These are phyloP conservation scores for Argynnis bischoffii DNA, from an alignment of 2,888 invertebrate species.

Conservation along the genomic window DNA sequence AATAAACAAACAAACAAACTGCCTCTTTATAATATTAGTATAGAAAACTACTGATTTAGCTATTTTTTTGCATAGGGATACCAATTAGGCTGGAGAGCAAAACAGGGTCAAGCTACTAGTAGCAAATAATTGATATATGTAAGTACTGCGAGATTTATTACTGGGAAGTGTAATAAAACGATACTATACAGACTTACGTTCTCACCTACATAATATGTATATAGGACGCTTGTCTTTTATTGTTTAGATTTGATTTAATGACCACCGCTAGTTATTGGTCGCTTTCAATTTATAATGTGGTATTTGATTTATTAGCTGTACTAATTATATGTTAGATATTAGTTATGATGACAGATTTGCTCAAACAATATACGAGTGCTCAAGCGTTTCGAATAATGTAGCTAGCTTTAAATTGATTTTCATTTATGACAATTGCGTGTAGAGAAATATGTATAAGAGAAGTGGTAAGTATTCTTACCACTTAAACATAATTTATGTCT, in stretches of 20 bases:
- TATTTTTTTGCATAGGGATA: no score
- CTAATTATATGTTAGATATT: conserved; percentile 28
- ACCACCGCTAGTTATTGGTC: conserved; percentile 40
- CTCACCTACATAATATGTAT: conserved; percentile 41
- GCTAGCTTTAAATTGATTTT: no score
- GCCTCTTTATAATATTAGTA: no score
- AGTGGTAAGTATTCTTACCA: no score
- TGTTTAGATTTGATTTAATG: conserved; percentile 46
- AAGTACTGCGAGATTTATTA: conserved; percentile 50
- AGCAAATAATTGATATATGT: conserved; percentile 27
- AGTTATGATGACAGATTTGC: conserved; percentile 19
- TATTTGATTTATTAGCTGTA: conserved; percentile 36
- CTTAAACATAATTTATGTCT: no score
- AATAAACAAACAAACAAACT: no score
- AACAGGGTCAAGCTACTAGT: not conserved
- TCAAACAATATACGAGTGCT: conserved; percentile 1
- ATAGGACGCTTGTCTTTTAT: conserved; percentile 40
- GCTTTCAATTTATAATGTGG: conserved; percentile 42
- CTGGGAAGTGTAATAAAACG: conserved; percentile 58
- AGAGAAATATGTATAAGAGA: no score
- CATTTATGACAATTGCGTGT: no score
- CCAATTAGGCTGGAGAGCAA: no score
- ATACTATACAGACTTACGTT: conserved; percentile 48
- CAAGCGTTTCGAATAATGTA: not conserved
- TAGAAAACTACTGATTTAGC: no score